Base-by-base conservation (phyloP, 2,888 invertebrate species). In the Pantelozetes paolii region DNA sequence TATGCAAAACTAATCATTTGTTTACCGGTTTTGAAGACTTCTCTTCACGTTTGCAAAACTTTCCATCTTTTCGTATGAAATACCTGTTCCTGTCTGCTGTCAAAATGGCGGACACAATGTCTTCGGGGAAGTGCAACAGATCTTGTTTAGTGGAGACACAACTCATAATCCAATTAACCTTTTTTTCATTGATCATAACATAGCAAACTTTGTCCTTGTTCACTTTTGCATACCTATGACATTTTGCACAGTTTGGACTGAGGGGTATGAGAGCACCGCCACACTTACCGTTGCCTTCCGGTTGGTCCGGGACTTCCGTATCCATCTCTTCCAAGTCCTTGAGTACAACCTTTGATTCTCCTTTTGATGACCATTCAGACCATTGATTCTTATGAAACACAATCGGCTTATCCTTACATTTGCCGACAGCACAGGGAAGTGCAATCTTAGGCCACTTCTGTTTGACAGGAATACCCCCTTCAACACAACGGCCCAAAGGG, bases 21-120 rank as follows among this genome's bases (percentile, higher is more conserved):
- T 23, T 23, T 57, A 57, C 57, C 18, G 57, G 30, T 30, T 28
- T 30, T 28, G 57, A 57, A 15, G 57, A 57, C 20, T 64, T 40
- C 1, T n/a, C 20, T 1, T 20, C 11, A 36, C 64, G 18, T 30
- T 64, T 64, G 13, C 64, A 64, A 15, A 36, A 64, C 20, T 64
- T 36, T 2, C 64, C 64, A 6, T 40, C 9, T 9, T 40, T 64
- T 1, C 20, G n/a, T 9, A 69, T 26, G 18, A 69, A 69, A 28
- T 69, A 69, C 8, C 8, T 20, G 18, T 18, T 11, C 1, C 42
- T 45, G 26, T 69, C 69, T 45, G 42, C n/a, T 1, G 69, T 5
- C 13, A 2, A 45, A 28, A 69, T 45, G 15, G 69, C 69, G 6
- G 69, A 18, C 6, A 69, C 45, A 28, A 69, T 69, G 40, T 69